Base-by-base conservation (phyloP, 2,888 invertebrate genomes). In the Drosophila paramelanica region DNA sequence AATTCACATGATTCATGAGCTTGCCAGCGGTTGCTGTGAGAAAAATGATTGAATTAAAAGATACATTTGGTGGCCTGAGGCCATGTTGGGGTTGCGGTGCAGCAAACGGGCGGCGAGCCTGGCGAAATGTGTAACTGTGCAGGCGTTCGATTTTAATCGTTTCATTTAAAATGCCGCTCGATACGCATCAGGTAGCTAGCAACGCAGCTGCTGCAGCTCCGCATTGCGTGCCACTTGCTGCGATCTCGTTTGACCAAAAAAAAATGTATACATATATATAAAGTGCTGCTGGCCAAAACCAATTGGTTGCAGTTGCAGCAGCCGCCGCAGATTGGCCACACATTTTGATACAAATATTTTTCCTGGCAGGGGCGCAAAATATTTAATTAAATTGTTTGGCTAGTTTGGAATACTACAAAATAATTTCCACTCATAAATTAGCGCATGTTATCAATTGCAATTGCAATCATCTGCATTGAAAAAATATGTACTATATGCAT, bases 131-230 rank as follows among this genome's bases (percentile, higher is more conserved):
- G 74, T 81, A 74, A 77, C 86, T 85, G 88, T 85, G 86, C 88
- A 85, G 80, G 81, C 84, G 83, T 74, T 74, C 67, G 82, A 83
- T 87, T 84, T 89, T 89, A 89, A 89, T 89, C 90, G 84, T 90
- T 89, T 89, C 87, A 89, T 90, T 90, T 89, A 81, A 90, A 89
- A 90, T 87, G 90, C 83, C 76, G 76, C 86, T 77, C 64, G 84
- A 84, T 84, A 84, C 88, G 84, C 84, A 84, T 84, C 84, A 78
- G 86, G 85, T 73, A 77, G 86, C 77, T 64, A 60, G 25, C 45
- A 49, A 62, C 53, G 42, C 43, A 43, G 60, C 65, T 51, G 64
- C 55, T 23, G 62, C 61, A 45, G 50, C 51, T 42, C 14, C 33
- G 39, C 73, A 81, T 83, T 83, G 88, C 88, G 88, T 84, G 83